Base-by-base conservation (phyloP, 2,888 invertebrate species). In the Itoplectis maculator region DNA sequence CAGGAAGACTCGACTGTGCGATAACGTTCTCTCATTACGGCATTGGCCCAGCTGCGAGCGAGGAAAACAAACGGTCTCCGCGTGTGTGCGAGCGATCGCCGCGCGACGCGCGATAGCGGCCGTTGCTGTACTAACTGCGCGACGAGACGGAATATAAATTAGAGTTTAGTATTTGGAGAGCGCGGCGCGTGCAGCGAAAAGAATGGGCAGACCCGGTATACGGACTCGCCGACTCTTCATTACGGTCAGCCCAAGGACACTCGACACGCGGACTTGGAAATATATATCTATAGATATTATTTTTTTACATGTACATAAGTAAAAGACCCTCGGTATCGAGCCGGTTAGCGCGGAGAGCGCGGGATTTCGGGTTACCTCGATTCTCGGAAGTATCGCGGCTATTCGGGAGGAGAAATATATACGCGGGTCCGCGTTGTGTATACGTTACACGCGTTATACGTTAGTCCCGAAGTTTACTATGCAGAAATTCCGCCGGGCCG, bases 151-250 rank as follows among this genome's bases (percentile, higher is more conserved):
- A 63, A 13, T 77, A 59, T 40, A 37, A 37, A 37, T 42, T 23
- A 59, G 51, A 72, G 59, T 76, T 82, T 68, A 66, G 75, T 42
- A 72, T 82, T 82, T 29, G 79, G 61, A 76, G 79, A 68, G 54
- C 72, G 65, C 18, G n/a, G n/a, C 49, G 42, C 65, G 20, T 29
- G 69, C 29, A 29, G 29, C 29, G 18, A 13, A 65, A 79, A 75
- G 70, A 79, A 70, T 59, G 51, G 42, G 65, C 65, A 49, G 37
- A 20, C 37, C 63, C 69, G 78, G 37, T 70, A 79, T 76, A 70
- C 72, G 61, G 63, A 65, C 56, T 66, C 56, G 29, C 37, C 59
- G 54, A 35, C 37, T 72, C 76, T 66, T 59, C 59, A 29, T 35
- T 45, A 49, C 59, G 56, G 59, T 29, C 18, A 45, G 51, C 7